A percentile compares a stretch with the other conserved stretches of the same genome.
Evolutionary conservation across 1,140 invertebrate species (phyloP).

Genomic region (Pogonomyrmex barbatus): DNA sequence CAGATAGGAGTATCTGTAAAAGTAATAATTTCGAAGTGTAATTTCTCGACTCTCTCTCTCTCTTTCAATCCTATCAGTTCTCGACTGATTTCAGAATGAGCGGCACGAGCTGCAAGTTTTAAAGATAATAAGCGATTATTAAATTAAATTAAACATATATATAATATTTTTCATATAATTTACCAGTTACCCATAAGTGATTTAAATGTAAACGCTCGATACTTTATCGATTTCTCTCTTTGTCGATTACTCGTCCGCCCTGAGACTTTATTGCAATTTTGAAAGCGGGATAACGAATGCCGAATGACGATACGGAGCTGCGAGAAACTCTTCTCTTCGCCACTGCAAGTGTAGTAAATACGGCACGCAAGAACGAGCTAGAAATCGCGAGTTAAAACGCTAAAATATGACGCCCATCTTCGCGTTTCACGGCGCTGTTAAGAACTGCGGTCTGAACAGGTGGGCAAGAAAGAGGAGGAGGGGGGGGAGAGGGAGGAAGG

Average conservation of each 20-base stretch:
- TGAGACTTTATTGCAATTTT: not conserved
- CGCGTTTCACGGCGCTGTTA: slow-evolving; percentile 29
- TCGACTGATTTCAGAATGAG: not conserved
- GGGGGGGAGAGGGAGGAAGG: not conserved
- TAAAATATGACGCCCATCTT: slow-evolving; percentile 50
- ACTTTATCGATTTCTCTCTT: not conserved
- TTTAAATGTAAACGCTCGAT: not conserved
- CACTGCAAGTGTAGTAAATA: slow-evolving; percentile 7
- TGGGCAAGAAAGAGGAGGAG: slow-evolving; percentile 14
- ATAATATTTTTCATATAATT: not conserved
- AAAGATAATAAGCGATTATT: slow-evolving; percentile 11
- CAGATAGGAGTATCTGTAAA: slow-evolving; percentile 25
- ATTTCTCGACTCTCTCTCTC: not conserved
- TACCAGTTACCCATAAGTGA: not conserved
- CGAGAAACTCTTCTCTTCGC: not conserved
- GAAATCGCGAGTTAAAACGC: slow-evolving; percentile 54
- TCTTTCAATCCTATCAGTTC: not conserved
- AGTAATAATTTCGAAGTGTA: slow-evolving; percentile 42
- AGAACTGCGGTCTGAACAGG: not conserved
- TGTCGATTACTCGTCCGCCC: not conserved
- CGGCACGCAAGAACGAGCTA: slow-evolving; percentile 31
- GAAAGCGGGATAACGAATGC: not conserved
- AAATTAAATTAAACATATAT: slow-evolving; percentile 5
- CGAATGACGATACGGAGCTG: not conserved
- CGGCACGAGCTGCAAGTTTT: not conserved